Evolutionary conservation across 2,797 vertebrate genomes (phyloP), one percentile per base, ranked within the genome.

Genomic region (Poeciliopsis presidionis): DNA sequence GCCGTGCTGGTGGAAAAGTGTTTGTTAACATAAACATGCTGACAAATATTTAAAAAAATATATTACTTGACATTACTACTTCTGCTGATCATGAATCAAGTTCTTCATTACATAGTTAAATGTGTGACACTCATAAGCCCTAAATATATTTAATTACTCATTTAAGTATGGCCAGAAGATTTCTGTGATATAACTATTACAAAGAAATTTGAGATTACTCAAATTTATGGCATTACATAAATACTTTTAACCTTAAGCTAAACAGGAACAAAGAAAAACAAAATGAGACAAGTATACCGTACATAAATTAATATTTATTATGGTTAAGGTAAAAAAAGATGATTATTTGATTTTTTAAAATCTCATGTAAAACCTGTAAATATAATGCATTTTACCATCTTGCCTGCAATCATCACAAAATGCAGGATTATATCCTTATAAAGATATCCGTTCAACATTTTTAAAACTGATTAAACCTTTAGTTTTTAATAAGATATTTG

Each of bases 11-110:
- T 33, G 76, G 77, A 55, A 73, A 83, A 83, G 74, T 70, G 79
- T 84, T 30, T 69, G 77, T 84, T 91, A 77, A 91, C 76, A 74
- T 41, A 5, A 43, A 69, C 12, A n/a, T 7, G 39, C 59, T 36
- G 3, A 20, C 20, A 43, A 13, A n/a, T 67, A 43, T 4, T 49
- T 49, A 0, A 0, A 20, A 67, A 13, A 3, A 39, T 39, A 70
- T 7, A 70, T n/a, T 1, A 45, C 45, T 69, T 45, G 14, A 5
- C 36, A 61, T 73, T 76, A 28, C 36, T 9, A 22, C 7, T 73
- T 70, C 49, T 76, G 3, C 47, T 74, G 49, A 39, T 41, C 30
- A 3, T 5, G 49, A 63, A 41, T 80, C 45, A 73, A 59, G 80
- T 53, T 72, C 55, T 77, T 61, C 73, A 73, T 71, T 46, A 67